These are phyloP conservation scores for Struthidea cinerea DNA, from an alignment of 2,113 vertebrate species.

Conservation along the genomic window DNA sequence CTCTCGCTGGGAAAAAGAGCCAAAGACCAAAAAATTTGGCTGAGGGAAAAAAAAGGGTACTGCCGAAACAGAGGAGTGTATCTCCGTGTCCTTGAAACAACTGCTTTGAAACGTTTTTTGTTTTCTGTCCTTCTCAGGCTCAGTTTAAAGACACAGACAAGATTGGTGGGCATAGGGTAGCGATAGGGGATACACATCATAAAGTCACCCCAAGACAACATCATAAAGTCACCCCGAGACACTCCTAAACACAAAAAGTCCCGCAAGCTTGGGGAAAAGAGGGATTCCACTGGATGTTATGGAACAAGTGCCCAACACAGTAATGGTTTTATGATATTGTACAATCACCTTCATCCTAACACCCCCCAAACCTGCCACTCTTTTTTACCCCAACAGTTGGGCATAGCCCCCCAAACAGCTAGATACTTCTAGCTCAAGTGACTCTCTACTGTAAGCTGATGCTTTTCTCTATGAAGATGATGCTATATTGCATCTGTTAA, in stretches of 20 bases:
- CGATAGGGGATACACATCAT: no score
- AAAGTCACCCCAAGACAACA: no score
- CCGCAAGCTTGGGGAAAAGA: background rate
- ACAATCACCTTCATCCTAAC: background rate
- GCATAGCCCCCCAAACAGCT: background rate
- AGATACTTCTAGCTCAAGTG: background rate
- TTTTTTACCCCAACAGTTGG: background rate
- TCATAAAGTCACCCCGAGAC: no score
- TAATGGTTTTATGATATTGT: background rate
- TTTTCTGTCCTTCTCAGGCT: no score
- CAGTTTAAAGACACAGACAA: no score
- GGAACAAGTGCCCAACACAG: background rate
- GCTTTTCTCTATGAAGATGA: background rate
- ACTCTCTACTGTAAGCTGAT: background rate
- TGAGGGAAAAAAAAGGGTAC: no score
- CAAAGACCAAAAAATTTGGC: no score
- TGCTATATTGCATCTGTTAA: background rate
- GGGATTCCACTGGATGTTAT: background rate
- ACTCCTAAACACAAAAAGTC: background rate
- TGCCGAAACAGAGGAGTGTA: no score
- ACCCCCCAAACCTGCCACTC: background rate
- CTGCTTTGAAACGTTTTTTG: no score
- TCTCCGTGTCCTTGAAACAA: no score
- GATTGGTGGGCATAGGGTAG: no score
- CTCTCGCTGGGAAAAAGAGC: no score